A percentile compares a stretch with the other conserved stretches of the same genome.
Conservation (phyloP, 2,113 vertebrate species). For the Notiomystis cincta region DNA sequence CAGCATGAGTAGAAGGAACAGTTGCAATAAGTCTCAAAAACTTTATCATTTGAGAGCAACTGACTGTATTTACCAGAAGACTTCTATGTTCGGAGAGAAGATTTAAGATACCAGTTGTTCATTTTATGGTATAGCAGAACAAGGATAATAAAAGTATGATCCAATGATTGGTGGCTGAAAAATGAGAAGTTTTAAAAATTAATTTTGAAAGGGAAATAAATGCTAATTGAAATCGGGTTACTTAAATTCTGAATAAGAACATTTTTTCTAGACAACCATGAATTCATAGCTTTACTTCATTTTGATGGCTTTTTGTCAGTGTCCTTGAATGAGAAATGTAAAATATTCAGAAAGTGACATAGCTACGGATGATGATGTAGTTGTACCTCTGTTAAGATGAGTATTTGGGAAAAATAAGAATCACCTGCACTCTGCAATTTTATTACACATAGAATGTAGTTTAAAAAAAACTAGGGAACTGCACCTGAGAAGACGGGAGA, state of each 20-base stretch:
- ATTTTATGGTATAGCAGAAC: background rate
- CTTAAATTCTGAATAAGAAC: background rate
- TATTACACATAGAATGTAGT: background rate
- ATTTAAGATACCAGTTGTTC: background rate
- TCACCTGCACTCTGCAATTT: background rate
- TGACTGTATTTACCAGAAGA: background rate
- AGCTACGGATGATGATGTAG: background rate
- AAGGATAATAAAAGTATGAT: background rate
- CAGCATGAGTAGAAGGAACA: background rate
- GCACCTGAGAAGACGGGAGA: background rate
- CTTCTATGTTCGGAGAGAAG: background rate
- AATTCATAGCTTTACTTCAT: background rate
- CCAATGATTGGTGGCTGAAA: background rate
- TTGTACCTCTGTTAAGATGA: background rate
- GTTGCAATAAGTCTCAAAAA: background rate
- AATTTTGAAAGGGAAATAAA: background rate
- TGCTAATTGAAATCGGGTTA: background rate
- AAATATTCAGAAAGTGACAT: background rate
- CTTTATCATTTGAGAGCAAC: background rate
- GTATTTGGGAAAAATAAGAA: background rate
- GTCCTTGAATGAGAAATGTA: background rate
- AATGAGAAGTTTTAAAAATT: background rate
- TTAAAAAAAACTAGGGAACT: background rate
- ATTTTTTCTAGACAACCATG: background rate
- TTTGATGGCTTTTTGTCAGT: background rate